Percentiles rank a stretch among this genome's conserved stretches.
Conservation (phyloP, 2,113 vertebrate species). For the Tenrec ecaudatus region DNA sequence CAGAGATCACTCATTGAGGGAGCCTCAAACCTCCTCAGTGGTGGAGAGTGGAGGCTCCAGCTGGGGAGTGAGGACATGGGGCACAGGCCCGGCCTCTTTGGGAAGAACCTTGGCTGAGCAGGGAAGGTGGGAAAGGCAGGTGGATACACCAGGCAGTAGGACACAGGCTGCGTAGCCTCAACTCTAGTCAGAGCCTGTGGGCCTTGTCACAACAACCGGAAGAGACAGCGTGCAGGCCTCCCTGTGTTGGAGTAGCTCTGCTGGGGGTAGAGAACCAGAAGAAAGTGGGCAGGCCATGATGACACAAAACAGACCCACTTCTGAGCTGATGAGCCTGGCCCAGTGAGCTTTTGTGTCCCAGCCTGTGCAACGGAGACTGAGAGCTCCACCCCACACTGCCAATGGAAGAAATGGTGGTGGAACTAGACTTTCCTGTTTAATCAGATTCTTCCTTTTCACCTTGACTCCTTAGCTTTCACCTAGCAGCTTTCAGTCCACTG, state of each 20-base stretch:
- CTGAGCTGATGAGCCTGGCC: neutral
- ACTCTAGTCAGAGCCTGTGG: neutral
- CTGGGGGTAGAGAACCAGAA: neutral
- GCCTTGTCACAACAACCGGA: too few species aligned
- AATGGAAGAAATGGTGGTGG: too few species aligned
- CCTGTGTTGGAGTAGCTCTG: neutral
- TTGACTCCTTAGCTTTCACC: neutral
- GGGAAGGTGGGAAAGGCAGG: neutral
- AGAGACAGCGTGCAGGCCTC: neutral
- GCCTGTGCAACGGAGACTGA: neutral
- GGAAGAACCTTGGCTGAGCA: neutral
- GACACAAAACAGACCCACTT: neutral
- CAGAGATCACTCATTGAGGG: neutral
- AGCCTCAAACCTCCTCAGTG: neutral
- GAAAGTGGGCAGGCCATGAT: neutral
- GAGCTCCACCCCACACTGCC: neutral
- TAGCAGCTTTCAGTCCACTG: neutral
- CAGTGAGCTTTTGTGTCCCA: too few species aligned
- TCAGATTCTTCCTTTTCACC: conserved; percentile 3
- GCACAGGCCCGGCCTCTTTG: neutral
- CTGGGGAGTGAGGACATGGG: neutral
- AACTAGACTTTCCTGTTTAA: neutral
- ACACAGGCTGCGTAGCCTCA: neutral
- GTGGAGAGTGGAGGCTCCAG: too few species aligned
- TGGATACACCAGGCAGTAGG: neutral